Evolutionary conservation across 2,888 invertebrate species (phyloP).

Genomic region (Sphinx pinastri): DNA sequence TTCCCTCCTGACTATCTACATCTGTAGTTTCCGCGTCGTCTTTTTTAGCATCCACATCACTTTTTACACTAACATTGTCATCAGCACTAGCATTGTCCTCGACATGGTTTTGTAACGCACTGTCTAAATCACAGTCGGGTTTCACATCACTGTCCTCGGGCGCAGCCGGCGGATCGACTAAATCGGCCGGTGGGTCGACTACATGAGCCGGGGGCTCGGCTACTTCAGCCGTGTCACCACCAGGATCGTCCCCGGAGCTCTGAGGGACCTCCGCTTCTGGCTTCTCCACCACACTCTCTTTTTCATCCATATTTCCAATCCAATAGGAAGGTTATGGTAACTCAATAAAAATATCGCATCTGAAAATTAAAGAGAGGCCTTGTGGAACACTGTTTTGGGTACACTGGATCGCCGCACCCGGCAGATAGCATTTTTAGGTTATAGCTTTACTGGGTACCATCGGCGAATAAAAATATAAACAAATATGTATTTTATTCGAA

Average conservation of each 20-base stretch:
- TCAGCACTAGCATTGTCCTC: constrained; percentile 56
- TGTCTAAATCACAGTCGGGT: constrained; percentile 38
- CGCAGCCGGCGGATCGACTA: neutral
- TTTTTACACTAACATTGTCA: constrained; percentile 51
- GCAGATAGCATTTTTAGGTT: constrained; percentile 71
- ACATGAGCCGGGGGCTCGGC: constrained; percentile 25
- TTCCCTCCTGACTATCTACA: constrained; percentile 41
- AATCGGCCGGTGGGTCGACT: too few species aligned
- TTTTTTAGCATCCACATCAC: constrained; percentile 40
- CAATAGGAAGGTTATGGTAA: constrained; percentile 51
- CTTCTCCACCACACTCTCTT: constrained; percentile 56
- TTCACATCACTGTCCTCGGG: constrained; percentile 29
- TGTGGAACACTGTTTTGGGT: neutral
- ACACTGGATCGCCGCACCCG: constrained; percentile 55
- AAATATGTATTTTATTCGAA: constrained; percentile 21
- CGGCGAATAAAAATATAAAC: constrained; percentile 29
- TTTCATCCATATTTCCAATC: constrained; percentile 71
- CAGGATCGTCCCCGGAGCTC: constrained; percentile 37
- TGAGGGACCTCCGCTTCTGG: constrained; percentile 45
- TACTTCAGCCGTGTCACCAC: constrained; percentile 32
- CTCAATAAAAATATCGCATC: constrained; percentile 55
- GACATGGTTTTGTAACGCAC: constrained; percentile 67
- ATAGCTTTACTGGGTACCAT: constrained; percentile 47
- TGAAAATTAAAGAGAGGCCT: constrained; percentile 48
- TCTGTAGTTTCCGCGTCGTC: constrained; percentile 43